Base-by-base conservation (phyloP, 2,797 vertebrate genomes). In the Cuculus canorus region DNA sequence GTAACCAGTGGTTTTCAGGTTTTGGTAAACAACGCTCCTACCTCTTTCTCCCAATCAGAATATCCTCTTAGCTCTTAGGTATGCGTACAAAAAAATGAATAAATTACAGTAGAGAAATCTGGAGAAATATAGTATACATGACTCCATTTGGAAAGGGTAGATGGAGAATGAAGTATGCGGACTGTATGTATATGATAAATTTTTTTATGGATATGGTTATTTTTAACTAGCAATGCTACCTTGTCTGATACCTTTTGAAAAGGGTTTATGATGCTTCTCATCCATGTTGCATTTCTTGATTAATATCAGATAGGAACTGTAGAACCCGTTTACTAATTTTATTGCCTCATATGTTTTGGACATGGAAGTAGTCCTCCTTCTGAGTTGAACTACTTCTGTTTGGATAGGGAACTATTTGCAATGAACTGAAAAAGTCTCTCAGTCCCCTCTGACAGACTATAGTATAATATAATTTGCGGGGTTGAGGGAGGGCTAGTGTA, bases 401-500 rank as follows among this genome's bases (percentile, higher is more conserved):
- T 71, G 30, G 11, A 16, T 13, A 47, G 19, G 18, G 16, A 78
- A 71, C 12, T 5, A 25, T 53, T 54, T 43, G 15, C 25, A 57
- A 69, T 63, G 25, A 25, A 80, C 30, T n/a, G 23, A 64, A 63
- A 45, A 64, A 30, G 4, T 59, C 22, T 59, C 21, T 35, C 17
- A 3, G 16, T 39, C 22, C 18, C n/a, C 21, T 66, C 35, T 75
- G 18, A 41, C 32, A 72, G 14, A 2, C 13, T 32, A 6, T 4
- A 78, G 24, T 10, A 5, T 8, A 43, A 71, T 10, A 5, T 8
- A 43, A 76, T 60, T 56, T 64, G 6, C 5, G 16, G 27, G 14
- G 14, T 1, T 2, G n/a, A 41, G 1, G 43, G 17, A 13, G 4
- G 7, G 12, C 6, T 45, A 23, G 5, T 69, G 43, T 65, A 30